Conservation (phyloP, 2,113 vertebrate genomes). For the Odobenus rosmarus region DNA sequence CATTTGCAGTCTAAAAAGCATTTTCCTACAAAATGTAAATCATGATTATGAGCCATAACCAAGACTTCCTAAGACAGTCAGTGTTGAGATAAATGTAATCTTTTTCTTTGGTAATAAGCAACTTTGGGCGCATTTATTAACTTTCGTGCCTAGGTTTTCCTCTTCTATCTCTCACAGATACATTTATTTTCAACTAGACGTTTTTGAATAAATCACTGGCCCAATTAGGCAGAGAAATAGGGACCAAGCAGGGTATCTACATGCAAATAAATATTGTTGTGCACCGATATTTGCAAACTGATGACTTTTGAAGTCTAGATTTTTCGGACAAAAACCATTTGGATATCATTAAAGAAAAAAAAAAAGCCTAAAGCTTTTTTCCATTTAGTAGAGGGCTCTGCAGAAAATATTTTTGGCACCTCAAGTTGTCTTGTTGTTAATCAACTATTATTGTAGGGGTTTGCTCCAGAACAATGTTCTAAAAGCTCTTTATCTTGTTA, state of each 20-base stretch:
- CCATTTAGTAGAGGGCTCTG: slow-evolving; percentile 38
- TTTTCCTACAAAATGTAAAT: neutral
- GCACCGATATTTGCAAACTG: neutral
- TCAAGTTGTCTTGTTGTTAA: slow-evolving; percentile 53
- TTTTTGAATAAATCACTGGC: slow-evolving; percentile 5
- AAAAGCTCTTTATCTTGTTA: slow-evolving; percentile 65
- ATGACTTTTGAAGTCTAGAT: slow-evolving; percentile 15
- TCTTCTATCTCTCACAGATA: neutral
- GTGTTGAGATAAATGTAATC: neutral
- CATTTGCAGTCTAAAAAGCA: neutral
- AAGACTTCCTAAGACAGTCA: neutral
- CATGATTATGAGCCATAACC: neutral
- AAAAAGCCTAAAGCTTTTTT: neutral
- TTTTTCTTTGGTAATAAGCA: slow-evolving; percentile 6
- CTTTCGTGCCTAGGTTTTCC: neutral
- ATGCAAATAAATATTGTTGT: slow-evolving; percentile 24
- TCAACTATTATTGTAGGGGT: slow-evolving; percentile 57
- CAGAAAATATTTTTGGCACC: slow-evolving; percentile 62
- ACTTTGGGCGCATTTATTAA: neutral
- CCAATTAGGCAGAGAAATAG: neutral
- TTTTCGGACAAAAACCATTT: slow-evolving; percentile 51
- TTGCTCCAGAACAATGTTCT: slow-evolving; percentile 38
- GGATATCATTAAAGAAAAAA: neutral
- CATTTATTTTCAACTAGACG: slow-evolving; percentile 17
- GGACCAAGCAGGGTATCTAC: neutral